Conservation (phyloP, 2,797 vertebrate genomes). For the Falco biarmicus region DNA sequence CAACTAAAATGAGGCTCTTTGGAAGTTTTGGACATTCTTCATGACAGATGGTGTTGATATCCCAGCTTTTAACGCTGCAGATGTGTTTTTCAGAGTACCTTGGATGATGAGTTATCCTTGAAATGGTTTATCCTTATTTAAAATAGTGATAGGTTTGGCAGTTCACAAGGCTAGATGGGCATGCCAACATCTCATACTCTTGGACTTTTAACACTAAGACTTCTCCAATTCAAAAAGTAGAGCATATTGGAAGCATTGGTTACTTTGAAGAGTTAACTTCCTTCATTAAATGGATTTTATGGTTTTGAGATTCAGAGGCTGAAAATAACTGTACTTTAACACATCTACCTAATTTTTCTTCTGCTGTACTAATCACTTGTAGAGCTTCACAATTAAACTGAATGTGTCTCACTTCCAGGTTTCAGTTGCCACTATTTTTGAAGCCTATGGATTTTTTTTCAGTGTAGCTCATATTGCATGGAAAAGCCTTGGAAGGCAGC, state of each 20-base stretch:
- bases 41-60: neutral
- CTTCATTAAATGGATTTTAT: neutral
- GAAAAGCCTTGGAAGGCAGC: neutral
- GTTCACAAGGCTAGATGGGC: neutral
- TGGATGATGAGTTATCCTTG: neutral
- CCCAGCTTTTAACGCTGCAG: neutral
- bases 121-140: neutral
- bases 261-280: neutral
- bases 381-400: neutral
- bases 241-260: neutral
- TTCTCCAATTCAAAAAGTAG: neutral
- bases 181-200: neutral
- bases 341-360: neutral
- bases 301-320: neutral
- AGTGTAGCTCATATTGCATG: neutral
- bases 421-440: neutral
- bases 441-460: neutral
- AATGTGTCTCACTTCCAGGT: neutral
- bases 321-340: neutral
- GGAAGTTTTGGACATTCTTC: neutral
- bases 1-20: neutral
- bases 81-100: neutral
- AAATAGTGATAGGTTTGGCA: neutral
- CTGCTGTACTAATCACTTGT: neutral
- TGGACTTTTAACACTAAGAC: neutral